These are phyloP conservation scores for Protodeltote pygarga DNA, from an alignment of 2,888 invertebrate species.

Conservation along the genomic window DNA sequence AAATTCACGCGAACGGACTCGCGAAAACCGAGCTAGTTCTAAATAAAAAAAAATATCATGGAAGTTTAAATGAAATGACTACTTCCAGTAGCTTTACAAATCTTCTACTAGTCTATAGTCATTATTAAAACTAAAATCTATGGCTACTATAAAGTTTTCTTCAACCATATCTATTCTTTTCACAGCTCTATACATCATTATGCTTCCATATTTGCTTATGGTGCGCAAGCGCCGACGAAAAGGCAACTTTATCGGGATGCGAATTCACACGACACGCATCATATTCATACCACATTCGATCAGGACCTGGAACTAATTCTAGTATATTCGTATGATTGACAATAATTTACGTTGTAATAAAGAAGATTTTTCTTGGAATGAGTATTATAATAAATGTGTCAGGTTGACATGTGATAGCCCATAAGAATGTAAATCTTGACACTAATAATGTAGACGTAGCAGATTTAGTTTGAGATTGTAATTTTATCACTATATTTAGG, in stretches of 20 bases:
- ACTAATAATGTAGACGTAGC: too few species aligned
- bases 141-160: not conserved
- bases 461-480: too few species aligned
- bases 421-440: too few species aligned
- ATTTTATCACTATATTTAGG: too few species aligned
- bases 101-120: too few species aligned
- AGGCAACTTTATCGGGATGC: slow-evolving; percentile 27
- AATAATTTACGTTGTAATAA: slow-evolving; percentile 22
- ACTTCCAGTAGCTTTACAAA: too few species aligned
- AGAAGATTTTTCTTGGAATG: slow-evolving; percentile 11
- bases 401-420: too few species aligned
- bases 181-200: slow-evolving; percentile 61
- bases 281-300: slow-evolving; percentile 48
- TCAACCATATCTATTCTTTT: slow-evolving; percentile 42
- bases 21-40: too few species aligned
- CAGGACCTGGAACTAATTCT: slow-evolving; percentile 46
- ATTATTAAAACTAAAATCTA: too few species aligned
- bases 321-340: slow-evolving; percentile 29
- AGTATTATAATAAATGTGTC: slow-evolving; percentile 2
- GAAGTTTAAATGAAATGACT: too few species aligned
- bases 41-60: too few species aligned
- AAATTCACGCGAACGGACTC: too few species aligned
- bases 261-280: slow-evolving; percentile 36
- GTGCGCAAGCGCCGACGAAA: slow-evolving; percentile 44
- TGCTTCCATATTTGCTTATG: slow-evolving; percentile 67